A percentile compares a stretch with the other conserved stretches of the same genome.
Evolutionary conservation across 2,888 invertebrate species (phyloP).

Genomic region (Coleophora deauratella): DNA sequence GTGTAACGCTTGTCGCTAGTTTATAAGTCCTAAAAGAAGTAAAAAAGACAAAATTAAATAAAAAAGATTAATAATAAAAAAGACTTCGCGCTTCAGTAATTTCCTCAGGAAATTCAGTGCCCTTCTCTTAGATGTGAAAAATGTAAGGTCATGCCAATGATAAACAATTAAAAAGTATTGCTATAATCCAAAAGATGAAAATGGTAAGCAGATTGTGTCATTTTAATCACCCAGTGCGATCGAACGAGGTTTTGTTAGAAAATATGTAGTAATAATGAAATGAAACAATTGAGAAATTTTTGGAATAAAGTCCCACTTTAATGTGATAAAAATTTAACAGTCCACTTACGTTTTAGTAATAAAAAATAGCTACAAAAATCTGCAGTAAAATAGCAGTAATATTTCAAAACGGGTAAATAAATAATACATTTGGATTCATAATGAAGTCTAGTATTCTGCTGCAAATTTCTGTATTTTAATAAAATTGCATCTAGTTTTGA

Average conservation of each 20-base stretch:
- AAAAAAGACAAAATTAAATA: too few relatives aligned
- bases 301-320: slow-evolving; percentile 42
- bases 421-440: slow-evolving; percentile 2
- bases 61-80: too few relatives aligned
- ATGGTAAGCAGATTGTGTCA: slow-evolving; percentile 65
- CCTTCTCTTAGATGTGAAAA: too few relatives aligned
- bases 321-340: slow-evolving; percentile 67
- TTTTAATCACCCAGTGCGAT: slow-evolving; percentile 52
- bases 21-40: too few relatives aligned
- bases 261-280: slow-evolving; percentile 41
- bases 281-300: slow-evolving; percentile 27
- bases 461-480: slow-evolving; percentile 17
- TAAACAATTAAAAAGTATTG: slow-evolving; percentile 18
- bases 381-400: slow-evolving; percentile 20
- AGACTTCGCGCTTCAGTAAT: too few relatives aligned
- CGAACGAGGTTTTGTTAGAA: slow-evolving; percentile 24
- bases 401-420: slow-evolving; percentile 1
- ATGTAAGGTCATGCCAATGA: too few relatives aligned
- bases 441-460: slow-evolving; percentile 13
- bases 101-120: too few relatives aligned
- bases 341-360: slow-evolving; percentile 55
- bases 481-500: slow-evolving; percentile 21
- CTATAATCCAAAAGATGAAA: slow-evolving; percentile 20
- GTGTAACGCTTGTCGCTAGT: too few relatives aligned
- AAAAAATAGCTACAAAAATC: slow-evolving; percentile 11